Base-by-base conservation (phyloP, 2,797 vertebrate species). In the Eulemur coronatus region DNA sequence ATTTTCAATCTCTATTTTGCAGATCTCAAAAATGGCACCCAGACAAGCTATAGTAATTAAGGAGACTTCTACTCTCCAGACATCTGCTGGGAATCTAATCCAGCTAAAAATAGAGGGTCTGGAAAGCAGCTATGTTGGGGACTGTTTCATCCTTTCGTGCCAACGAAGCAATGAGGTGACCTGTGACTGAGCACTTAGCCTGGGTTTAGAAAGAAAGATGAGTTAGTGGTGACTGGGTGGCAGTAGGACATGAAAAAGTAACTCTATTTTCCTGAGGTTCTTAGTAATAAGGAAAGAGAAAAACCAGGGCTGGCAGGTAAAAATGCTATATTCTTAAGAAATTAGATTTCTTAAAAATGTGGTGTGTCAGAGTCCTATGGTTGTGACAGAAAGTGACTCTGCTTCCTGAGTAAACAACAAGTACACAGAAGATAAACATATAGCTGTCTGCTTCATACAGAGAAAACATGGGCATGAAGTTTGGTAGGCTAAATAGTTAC, bases 1-100 rank as follows among this genome's bases (percentile, higher is more conserved):
- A 80, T 87, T 95, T 96, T 86, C 89, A 86, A 79, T 61, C 46
- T 73, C 87, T 88, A 61, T 93, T 96, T 96, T 80, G 59, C 26
- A 91, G 75, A 93, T 72, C 72, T 89, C 75, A 87, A 84, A 95
- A 97, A 84, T 80, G 89, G 95, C 85, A 85, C 52, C 52, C 75
- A 80, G 85, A 90, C 78, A 91, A 90, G 78, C 43, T 73, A 80
- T 28, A 76, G 78, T 84, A 88, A 95, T 94, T 92, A 81, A 85
- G 50, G 91, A 96, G 73, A 94, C 35, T 80, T 80, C 46, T 82
- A 73, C 91, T 78, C 59, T 43, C 65, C 73, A 97, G 61, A 89
- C 87, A 89, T 96, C 89, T 94, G 63, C 82, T 70, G 57, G 52
- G 78, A 91, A 70, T 80, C 75, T 63, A 55, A 67, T 41, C 75